Evolutionary conservation across 2,113 vertebrate genomes (phyloP), one percentile per base, ranked within the genome.

Genomic region (Istiophorus platypterus): DNA sequence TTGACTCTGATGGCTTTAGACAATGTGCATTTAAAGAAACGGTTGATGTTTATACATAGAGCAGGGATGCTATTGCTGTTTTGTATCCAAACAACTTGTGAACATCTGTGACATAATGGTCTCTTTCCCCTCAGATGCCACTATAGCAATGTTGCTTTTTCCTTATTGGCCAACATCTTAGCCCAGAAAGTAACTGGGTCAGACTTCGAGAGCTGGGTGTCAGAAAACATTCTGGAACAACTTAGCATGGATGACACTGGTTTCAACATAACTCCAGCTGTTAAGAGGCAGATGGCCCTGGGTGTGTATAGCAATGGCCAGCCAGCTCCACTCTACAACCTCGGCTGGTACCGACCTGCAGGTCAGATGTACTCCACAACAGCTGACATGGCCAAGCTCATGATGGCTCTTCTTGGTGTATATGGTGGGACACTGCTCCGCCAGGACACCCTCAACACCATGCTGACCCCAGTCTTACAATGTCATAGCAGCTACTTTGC

Each of bases 291-390:
- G 81, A 95, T 98, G 95, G 96, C 97, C 0, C 93, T 96, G 0
- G 98, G 97, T 1, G 96, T 98, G 81, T 98, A 99, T 0, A 37
- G 94, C 80, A 96, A 93, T 1, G 95, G 89, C 1, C 92, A 94
- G 61, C 93, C 91, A 0, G 97, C 96, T 0, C 96, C 97, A 0
- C 95, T 99, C 5, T 99, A 97, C 0, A 94, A 98, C 85, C 94
- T 98, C 0, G 96, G 97, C 81, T 99, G 98, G 97, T 98, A 98
- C 80, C 92, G 97, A 12, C 97, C 97, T 3, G 97, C 96, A 0
- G 98, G 97, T 2, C 98, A 98, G 91, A 99, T 97, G 97, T 98
- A 95, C 80, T 99, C 97, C 67, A 98, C 97, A 0, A 73, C 96
- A 0, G 96, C 96, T 0, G 98, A 99, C 92, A 94, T 98, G 91